Conservation (phyloP, 2,797 vertebrate species). For the Euphonia xanthogaster region DNA sequence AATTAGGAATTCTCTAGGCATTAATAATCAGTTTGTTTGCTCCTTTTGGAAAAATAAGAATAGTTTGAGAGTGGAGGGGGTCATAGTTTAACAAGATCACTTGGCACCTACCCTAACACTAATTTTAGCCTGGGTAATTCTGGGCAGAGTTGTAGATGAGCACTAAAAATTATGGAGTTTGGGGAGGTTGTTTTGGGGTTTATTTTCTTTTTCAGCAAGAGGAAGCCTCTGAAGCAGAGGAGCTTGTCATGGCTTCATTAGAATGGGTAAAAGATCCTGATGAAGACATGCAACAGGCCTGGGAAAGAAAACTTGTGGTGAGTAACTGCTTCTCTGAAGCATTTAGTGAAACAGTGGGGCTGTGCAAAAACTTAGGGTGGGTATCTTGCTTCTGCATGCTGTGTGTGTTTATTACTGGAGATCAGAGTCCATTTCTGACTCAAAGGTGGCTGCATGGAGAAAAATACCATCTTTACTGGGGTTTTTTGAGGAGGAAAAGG, state of each 20-base stretch:
- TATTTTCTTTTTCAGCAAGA: slow-evolving; percentile 68
- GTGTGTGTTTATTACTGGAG: background rate
- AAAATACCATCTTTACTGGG: background rate
- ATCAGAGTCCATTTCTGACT: background rate
- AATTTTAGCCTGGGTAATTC: background rate
- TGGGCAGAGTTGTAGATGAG: background rate
- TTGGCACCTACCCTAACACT: background rate
- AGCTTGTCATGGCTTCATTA: slow-evolving; percentile 54
- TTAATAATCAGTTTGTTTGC: background rate
- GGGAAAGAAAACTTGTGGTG: slow-evolving; percentile 75
- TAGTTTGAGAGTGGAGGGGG: background rate
- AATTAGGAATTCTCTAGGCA: background rate
- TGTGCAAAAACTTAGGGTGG: background rate
- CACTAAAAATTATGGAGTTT: background rate
- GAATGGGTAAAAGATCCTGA: slow-evolving; percentile 48
- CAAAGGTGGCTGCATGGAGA: background rate
- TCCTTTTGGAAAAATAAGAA: background rate
- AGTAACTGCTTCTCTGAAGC: slow-evolving; percentile 6
- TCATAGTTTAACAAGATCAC: background rate
- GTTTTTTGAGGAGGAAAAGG: background rate
- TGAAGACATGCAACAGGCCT: slow-evolving; percentile 5
- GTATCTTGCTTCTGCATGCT: background rate
- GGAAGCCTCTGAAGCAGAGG: slow-evolving; percentile 74
- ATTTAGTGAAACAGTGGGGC: background rate
- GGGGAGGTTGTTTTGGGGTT: background rate